Base-by-base conservation (phyloP, 2,888 invertebrate species). In the Campopleginae sp. region DNA sequence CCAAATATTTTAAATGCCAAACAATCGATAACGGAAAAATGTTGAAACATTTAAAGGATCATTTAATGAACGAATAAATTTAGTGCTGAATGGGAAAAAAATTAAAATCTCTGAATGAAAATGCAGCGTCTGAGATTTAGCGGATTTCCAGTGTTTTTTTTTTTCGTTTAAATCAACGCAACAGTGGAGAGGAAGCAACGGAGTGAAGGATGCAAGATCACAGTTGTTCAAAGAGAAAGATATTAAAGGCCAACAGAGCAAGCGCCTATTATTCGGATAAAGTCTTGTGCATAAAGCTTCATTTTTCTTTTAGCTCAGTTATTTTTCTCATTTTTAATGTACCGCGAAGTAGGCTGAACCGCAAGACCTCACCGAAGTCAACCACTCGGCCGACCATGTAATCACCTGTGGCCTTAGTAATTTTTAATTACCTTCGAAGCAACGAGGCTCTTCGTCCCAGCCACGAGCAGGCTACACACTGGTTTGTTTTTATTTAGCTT, bases 351-450 rank as follows among this genome's bases (percentile, higher is more conserved):
- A 58, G 44, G 74, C 80, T 77, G 63, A 27, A 81, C 80, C 72
- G 46, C 77, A 68, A 81, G 80, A 77, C 76, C 75, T 51, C 61
- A 66, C 48, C 48, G 71, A 65, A 44, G 38, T 48, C 54, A 48
- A 80, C 72, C 85, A 86, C 80, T 82, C 76, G 82, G 79, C 38
- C 77, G 75, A 82, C 78, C 84, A 74, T 79, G 83, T 86, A 87
- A 87, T 89, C 86, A 85, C 85, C 85, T 84, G 84, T 80, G 87
- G 87, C 65, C 83, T 84, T 70, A 81, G 83, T 88, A 89, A 89
- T 89, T 89, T 89, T 89, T 89, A 88, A 89, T 89, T 89, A 87
- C 86, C 85, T 66, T 78, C 31, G 42, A 58, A 74, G 72, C 84
- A 80, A 38, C 75, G 54, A 85, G 70, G 33, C 65, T 72, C 75